phyloP scores from a whole-genome alignment of 2,888 invertebrate species.

The Dolomedes plantarius region DNA sequence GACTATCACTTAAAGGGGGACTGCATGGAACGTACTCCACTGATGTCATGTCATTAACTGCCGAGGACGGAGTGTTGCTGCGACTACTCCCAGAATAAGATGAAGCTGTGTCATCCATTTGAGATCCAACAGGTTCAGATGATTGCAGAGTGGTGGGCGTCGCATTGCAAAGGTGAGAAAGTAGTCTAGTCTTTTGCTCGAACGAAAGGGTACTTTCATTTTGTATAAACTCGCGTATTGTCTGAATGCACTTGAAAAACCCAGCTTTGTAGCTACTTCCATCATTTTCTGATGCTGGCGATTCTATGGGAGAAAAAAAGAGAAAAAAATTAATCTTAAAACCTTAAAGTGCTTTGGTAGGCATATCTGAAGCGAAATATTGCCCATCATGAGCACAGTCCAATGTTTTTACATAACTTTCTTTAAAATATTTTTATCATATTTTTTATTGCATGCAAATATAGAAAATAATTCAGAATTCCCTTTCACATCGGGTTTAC shows the following conservation, averaged over 20 bases:
- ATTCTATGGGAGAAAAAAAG: not conserved
- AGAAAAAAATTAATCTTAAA: too few relatives aligned
- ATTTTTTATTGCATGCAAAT: too few relatives aligned
- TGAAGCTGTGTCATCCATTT: conserved; percentile 32
- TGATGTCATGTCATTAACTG: not conserved
- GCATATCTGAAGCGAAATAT: too few relatives aligned
- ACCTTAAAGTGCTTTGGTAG: too few relatives aligned
- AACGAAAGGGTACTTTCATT: not conserved
- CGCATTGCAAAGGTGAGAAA: not conserved
- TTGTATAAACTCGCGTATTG: conserved; percentile 33
- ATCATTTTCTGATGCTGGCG: not conserved
- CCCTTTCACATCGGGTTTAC: too few relatives aligned
- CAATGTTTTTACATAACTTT: too few relatives aligned
- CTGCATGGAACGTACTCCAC: conserved; percentile 28
- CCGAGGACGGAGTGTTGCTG: conserved; percentile 28
- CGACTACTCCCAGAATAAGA: conserved; percentile 43
- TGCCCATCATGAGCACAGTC: too few relatives aligned
- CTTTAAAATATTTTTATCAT: too few relatives aligned
- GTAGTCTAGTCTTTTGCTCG: conserved; percentile 15
- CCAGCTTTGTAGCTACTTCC: conserved; percentile 16
- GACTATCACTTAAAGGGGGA: conserved; percentile 20
- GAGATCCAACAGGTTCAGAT: not conserved
- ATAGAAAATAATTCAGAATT: too few relatives aligned
- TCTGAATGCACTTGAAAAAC: conserved; percentile 17
- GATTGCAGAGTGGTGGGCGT: not conserved